These are phyloP conservation scores for Drosophila mimica DNA, from an alignment of 2,888 invertebrate species.

Conservation along the genomic window DNA sequence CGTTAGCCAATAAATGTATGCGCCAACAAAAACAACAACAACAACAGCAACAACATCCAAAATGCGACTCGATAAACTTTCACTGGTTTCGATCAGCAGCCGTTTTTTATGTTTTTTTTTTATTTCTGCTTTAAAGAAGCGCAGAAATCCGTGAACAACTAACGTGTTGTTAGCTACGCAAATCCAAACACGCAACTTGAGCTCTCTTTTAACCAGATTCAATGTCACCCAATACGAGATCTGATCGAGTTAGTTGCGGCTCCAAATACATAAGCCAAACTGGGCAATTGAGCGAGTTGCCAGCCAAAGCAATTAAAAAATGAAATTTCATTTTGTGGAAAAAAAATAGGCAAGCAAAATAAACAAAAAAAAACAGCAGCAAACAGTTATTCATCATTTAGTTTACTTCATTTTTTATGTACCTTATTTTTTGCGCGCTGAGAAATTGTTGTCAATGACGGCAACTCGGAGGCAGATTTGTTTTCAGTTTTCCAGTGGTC, in stretches of 20 bases:
- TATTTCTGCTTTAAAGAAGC: conserved; percentile 18
- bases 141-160: conserved; percentile 23
- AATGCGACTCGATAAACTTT: conserved; percentile 71
- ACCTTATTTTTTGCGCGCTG: conserved; percentile 41
- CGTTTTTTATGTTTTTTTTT: conserved; percentile 4
- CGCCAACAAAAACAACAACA: background rate
- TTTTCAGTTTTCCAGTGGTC: conserved; percentile 46
- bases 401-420: conserved; percentile 23
- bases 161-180: conserved; percentile 33
- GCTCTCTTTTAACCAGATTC: conserved; percentile 25
- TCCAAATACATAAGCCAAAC: conserved; percentile 22
- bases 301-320: conserved; percentile 68
- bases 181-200: conserved; percentile 33
- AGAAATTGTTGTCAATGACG: conserved; percentile 52
- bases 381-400: conserved; percentile 46
- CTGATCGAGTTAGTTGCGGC: conserved; percentile 3
- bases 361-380: background rate
- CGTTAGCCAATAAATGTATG: conserved; percentile 41
- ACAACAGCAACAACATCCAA: conserved; percentile 5
- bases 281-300: conserved; percentile 41
- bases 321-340: conserved; percentile 69
- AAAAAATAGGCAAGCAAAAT: background rate
- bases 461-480: conserved; percentile 31
- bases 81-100: conserved; percentile 72
- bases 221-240: conserved; percentile 1